Percentiles rank a stretch among this genome's conserved stretches.
These are phyloP conservation scores for Lophotriccus pileatus DNA, from an alignment of 2,797 vertebrate genomes.

Conservation along the genomic window DNA sequence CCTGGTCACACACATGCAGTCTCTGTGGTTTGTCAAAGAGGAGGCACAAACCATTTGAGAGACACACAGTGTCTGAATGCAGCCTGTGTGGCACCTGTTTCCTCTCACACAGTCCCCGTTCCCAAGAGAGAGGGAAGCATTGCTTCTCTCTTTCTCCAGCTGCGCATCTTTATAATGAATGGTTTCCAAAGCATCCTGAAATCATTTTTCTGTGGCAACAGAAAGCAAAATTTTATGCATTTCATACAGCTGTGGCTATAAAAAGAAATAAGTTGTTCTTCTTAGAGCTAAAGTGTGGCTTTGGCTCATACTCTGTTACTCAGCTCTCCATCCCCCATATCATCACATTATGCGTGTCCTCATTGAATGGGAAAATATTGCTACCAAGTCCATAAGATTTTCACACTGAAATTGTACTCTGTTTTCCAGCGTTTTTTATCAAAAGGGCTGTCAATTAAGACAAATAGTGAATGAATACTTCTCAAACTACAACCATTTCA, in stretches of 20 bases:
- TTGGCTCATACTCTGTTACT: not conserved
- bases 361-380: not conserved
- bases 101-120: not conserved
- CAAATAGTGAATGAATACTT: not conserved
- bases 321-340: not conserved
- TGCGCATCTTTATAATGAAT: not conserved
- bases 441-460: not conserved
- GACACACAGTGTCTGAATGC: not conserved
- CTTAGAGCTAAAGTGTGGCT: not conserved
- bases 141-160: not conserved
- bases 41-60: not conserved
- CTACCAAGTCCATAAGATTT: not conserved
- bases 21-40: not conserved
- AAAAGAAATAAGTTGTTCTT: not conserved
- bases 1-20: not conserved
- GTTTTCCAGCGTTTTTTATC: not conserved
- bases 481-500: not conserved
- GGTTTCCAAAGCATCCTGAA: not conserved
- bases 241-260: not conserved
- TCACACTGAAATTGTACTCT: not conserved
- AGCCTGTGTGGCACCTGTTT: not conserved
- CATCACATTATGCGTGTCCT: not conserved
- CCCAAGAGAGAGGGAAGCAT: not conserved
- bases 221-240: not conserved
- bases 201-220: not conserved